A percentile compares a stretch with the other conserved stretches of the same genome.
Conservation (phyloP, 2,113 vertebrate genomes). For the Lycaon pictus region DNA sequence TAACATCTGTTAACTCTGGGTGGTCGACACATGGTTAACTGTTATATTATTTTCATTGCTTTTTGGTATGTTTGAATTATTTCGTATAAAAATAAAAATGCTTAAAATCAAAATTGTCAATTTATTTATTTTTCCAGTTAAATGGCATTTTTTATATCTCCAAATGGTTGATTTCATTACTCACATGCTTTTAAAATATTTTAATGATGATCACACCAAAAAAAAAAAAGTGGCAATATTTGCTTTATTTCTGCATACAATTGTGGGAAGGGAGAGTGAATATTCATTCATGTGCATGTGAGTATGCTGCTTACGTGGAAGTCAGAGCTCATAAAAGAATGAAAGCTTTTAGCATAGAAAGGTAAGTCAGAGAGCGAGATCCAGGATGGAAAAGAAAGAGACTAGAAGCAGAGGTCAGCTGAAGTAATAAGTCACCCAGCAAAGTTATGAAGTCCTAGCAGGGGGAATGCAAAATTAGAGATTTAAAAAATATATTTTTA, state of each 20-base stretch:
- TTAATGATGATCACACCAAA: not conserved
- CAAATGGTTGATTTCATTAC: not conserved
- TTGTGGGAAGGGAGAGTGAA: too few relatives aligned
- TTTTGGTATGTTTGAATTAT: slow-evolving; percentile 61
- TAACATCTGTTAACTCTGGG: slow-evolving; percentile 69
- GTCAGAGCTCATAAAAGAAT: not conserved
- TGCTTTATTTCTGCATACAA: not conserved
- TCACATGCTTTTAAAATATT: slow-evolving; percentile 21
- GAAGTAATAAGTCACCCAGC: not conserved
- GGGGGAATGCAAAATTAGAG: not conserved
- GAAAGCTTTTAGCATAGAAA: not conserved
- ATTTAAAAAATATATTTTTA: not conserved
- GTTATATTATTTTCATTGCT: slow-evolving; percentile 62
- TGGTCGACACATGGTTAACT: slow-evolving; percentile 23
- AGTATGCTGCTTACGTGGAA: not conserved
- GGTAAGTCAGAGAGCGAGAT: not conserved
- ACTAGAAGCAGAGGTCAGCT: not conserved
- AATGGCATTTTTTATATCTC: slow-evolving; percentile 23
- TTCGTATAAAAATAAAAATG: slow-evolving; percentile 67
- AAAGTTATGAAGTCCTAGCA: not conserved
- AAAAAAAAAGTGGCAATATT: not conserved
- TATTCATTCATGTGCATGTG: too few relatives aligned
- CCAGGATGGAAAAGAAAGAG: not conserved
- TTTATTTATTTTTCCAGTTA: slow-evolving; percentile 58
- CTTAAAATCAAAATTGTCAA: slow-evolving; percentile 61